Evolutionary conservation across 2,113 vertebrate genomes (phyloP).

Genomic region (Rhinolophus sinicus): DNA sequence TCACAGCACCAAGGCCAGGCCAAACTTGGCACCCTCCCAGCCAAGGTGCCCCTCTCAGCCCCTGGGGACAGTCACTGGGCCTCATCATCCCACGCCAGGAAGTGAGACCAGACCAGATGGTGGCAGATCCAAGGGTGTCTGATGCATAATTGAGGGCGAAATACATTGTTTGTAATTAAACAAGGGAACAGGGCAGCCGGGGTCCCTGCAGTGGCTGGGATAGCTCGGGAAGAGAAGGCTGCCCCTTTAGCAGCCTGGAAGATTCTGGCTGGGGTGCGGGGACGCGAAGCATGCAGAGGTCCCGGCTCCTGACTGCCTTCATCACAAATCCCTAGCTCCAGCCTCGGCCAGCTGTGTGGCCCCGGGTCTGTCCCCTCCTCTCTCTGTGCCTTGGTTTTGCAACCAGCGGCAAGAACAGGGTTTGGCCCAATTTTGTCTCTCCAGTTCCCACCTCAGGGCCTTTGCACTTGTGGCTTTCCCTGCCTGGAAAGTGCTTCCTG

Average conservation of each 20-base stretch:
- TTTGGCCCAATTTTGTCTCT: not conserved
- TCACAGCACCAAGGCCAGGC: not conserved
- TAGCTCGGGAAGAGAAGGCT: not conserved
- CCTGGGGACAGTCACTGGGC: not conserved
- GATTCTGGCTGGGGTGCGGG: not conserved
- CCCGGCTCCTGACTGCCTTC: not conserved
- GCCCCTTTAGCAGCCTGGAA: not conserved
- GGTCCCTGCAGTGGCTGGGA: not conserved
- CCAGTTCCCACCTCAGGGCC: not conserved
- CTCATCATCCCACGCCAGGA: not conserved
- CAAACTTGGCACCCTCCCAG: not conserved
- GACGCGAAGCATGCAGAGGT: too few species aligned
- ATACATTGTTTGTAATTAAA: not conserved
- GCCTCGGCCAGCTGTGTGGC: not conserved
- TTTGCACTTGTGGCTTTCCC: not conserved
- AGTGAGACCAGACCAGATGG: not conserved
- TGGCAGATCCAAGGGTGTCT: accelerated
- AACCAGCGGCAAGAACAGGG: accelerated
- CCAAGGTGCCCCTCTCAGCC: not conserved
- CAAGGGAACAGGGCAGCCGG: not conserved
- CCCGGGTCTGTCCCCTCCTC: not conserved
- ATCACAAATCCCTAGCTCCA: not conserved
- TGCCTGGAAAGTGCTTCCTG: not conserved
- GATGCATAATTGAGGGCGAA: not conserved
- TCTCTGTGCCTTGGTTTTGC: not conserved